Evolutionary conservation across 2,797 vertebrate genomes (phyloP), one percentile per base, ranked within the genome.

Genomic region (Cossypha dichroa): DNA sequence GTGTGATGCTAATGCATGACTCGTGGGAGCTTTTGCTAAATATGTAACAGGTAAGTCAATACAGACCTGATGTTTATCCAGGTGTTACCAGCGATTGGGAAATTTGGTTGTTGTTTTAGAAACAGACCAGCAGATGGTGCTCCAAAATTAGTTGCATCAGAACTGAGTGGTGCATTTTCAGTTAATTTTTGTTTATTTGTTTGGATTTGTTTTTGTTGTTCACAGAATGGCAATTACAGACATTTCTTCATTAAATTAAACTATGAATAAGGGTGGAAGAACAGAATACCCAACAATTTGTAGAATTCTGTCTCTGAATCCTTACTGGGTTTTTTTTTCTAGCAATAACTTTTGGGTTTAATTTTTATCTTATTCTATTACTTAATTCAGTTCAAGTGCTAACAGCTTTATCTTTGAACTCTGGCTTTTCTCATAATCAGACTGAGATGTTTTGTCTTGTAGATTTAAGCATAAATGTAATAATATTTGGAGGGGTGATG

Each of bases 81-180:
- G 15, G 9, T 14, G 31, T 59, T 69, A 12, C 9, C 33, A 22
- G 23, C 28, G 29, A 11, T 6, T 66, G n/a, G n/a, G 48, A 84
- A 77, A 90, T 78, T 11, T 29, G 5, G 29, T 58, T 4, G 89
- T 56, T 81, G 43, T 91, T 88, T 79, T 58, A 68, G 40, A 81
- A 80, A 31, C 9, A 60, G 36, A 49, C 94, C 96, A 94, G 87
- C 69, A 96, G 96, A 85, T 96, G 95, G 97, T 80, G 94, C 89
- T 88, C 52, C 45, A 75, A 88, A 95, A 63, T 87, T 85, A 93
- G 75, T 72, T 2, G 45, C 69, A 36, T 66, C 10, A 8, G 38
- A 66, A 45, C 17, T 18, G 51, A 59, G 13, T 31, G 26, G 25
- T 66, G 8, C 10, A 14, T 73, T 88, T 96, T 75, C 25, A 59